Conservation (phyloP, 2,113 vertebrate genomes). For the Psittacula cyanocephala region DNA sequence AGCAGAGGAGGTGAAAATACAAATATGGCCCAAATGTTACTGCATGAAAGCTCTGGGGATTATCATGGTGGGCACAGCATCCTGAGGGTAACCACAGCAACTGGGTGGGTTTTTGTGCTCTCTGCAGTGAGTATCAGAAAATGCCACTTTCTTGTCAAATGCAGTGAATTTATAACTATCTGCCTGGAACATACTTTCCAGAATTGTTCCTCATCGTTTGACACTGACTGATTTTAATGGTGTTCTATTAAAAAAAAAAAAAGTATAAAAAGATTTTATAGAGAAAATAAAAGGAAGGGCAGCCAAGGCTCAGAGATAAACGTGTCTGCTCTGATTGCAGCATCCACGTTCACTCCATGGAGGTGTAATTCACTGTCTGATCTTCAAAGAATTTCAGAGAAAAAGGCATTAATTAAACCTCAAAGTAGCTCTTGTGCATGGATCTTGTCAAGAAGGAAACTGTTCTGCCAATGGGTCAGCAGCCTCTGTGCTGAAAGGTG, state of each 20-base stretch:
- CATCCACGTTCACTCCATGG: fast-evolving
- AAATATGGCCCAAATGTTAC: not conserved
- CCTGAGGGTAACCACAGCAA: slow-evolving; percentile 52
- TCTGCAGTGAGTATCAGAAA: not conserved
- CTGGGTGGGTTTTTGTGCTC: not conserved
- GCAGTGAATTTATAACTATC: not conserved
- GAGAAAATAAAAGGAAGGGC: not conserved
- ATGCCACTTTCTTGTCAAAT: not conserved
- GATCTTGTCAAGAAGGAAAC: not conserved
- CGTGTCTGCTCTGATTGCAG: not conserved
- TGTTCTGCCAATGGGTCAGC: not conserved
- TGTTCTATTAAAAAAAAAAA: not conserved
- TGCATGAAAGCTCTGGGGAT: slow-evolving; percentile 7
- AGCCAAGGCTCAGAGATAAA: not conserved
- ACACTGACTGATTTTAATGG: not conserved
- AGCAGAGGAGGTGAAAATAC: slow-evolving; percentile 48
- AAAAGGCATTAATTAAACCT: not conserved
- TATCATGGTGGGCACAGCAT: not conserved
- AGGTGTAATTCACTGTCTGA: not conserved
- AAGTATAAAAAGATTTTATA: not conserved
- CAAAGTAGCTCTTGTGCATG: not conserved
- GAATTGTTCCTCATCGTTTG: not conserved
- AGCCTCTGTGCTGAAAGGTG: not conserved
- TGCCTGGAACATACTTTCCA: not conserved
- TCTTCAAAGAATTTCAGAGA: not conserved